Evolutionary conservation across 1,140 invertebrate species (phyloP).

Genomic region (Rhyacophila brunnea): DNA sequence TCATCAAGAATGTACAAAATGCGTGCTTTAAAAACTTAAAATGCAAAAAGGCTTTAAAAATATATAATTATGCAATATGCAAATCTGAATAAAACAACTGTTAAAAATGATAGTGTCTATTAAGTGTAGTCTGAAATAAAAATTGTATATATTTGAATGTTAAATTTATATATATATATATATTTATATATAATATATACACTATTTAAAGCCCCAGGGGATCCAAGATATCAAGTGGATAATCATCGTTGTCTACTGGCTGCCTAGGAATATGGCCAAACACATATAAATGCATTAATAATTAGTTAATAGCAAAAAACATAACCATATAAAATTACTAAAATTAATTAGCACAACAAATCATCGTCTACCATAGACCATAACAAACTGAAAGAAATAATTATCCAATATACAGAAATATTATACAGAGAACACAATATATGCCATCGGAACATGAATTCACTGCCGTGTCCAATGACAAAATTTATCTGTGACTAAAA

Average conservation of each 20-base stretch:
- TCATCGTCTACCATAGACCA: constrained; percentile 18
- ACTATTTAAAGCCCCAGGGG: neutral
- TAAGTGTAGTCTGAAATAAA: neutral
- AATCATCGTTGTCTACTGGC: constrained; percentile 4
- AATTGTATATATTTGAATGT: neutral
- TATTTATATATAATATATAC: neutral
- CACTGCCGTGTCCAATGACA: no score
- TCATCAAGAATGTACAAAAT: no score
- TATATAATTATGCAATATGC: neutral
- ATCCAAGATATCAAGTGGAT: neutral
- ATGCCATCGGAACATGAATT: no score
- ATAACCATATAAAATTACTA: constrained; percentile 23
- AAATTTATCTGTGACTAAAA: no score
- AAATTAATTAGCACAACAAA: constrained; percentile 25
- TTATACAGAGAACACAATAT: no score
- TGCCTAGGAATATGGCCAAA: constrained; percentile 1
- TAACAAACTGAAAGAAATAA: constrained; percentile 15
- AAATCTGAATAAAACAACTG: neutral
- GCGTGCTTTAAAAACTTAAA: no score
- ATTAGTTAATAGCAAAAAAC: constrained; percentile 23
- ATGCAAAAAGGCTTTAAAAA: neutral
- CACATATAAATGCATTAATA: constrained; percentile 13
- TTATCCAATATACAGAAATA: no score
- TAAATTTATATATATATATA: neutral
- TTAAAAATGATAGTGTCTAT: neutral